Conservation (phyloP, 2,113 vertebrate species). For the Vicugna pacos region DNA sequence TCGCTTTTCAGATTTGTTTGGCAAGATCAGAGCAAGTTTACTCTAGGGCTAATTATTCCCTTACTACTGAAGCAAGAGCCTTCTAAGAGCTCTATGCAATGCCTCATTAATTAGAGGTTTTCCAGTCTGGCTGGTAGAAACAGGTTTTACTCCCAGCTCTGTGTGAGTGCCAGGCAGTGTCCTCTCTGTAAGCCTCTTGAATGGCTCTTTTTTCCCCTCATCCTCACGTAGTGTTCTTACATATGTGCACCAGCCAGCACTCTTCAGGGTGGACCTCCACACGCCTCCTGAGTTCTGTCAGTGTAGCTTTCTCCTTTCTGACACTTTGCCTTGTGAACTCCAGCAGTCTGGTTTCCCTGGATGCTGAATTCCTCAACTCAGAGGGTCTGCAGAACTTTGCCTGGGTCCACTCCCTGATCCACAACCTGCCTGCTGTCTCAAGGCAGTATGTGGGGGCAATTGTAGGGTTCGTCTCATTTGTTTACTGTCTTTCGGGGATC, state of each 20-base stretch:
- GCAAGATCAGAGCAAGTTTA: slow-evolving; percentile 12
- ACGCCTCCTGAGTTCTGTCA: not conserved
- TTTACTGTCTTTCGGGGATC: not conserved
- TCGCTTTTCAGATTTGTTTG: slow-evolving; percentile 32
- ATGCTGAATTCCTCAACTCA: not conserved
- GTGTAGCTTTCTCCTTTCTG: not conserved
- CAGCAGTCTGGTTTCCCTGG: not conserved
- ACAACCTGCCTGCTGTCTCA: not conserved
- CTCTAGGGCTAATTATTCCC: slow-evolving; percentile 11
- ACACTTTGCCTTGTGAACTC: not conserved
- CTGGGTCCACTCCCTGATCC: not conserved
- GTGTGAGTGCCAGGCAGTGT: not conserved
- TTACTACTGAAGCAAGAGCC: not conserved
- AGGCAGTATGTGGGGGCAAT: not conserved
- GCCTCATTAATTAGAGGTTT: slow-evolving; percentile 38
- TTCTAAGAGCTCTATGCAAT: slow-evolving; percentile 9
- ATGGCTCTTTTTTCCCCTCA: slow-evolving; percentile 20
- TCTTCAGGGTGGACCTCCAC: not conserved
- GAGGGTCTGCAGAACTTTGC: not conserved
- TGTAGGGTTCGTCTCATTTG: not conserved
- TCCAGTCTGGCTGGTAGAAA: slow-evolving; percentile 36
- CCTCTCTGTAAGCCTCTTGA: not conserved
- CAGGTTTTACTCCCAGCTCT: not conserved
- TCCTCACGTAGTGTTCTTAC: not conserved
- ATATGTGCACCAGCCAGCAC: not conserved